A percentile compares a stretch with the other conserved stretches of the same genome.
Evolutionary conservation across 1,140 invertebrate species (phyloP).

Genomic region (Leptinotarsa lineolata): DNA sequence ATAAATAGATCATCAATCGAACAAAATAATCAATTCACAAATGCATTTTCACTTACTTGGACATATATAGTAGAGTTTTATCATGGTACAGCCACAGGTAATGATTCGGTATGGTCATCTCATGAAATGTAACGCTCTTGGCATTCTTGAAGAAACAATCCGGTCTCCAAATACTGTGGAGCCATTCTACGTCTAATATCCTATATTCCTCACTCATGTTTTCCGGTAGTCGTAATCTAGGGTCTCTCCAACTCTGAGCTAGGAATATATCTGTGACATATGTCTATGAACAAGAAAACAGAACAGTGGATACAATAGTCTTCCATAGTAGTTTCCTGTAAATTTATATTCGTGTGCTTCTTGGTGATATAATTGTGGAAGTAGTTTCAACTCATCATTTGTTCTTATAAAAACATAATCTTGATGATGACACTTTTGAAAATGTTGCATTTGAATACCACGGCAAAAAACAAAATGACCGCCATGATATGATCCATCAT

Average conservation of each 20-base stretch:
- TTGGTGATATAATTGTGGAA: no score
- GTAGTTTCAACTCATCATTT: no score
- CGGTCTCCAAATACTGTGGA: slow-evolving; percentile 88
- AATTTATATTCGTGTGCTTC: no score
- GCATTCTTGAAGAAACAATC: slow-evolving; percentile 94
- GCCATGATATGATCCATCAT: no score
- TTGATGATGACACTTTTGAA: no score
- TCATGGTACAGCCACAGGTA: slow-evolving; percentile 91
- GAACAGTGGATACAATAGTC: no score
- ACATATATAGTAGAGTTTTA: slow-evolving; percentile 89
- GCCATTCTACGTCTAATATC: slow-evolving; percentile 87
- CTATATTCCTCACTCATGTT: slow-evolving; percentile 92
- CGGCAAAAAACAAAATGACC: no score
- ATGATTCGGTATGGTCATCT: slow-evolving; percentile 94
- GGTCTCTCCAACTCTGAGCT: slow-evolving; percentile 89
- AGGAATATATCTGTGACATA: slow-evolving; percentile 91
- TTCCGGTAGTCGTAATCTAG: slow-evolving; percentile 79
- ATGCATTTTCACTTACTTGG: slow-evolving; percentile 67
- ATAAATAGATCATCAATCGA: no score
- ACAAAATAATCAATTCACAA: no score
- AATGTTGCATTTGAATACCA: no score
- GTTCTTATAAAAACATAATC: no score
- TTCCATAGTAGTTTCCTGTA: no score
- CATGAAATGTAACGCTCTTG: slow-evolving; percentile 90
- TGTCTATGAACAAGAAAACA: slow-evolving; percentile 64